These are phyloP conservation scores for Flabesymbios commensalis DNA, from an alignment of 2,888 invertebrate genomes.

Conservation along the genomic window DNA sequence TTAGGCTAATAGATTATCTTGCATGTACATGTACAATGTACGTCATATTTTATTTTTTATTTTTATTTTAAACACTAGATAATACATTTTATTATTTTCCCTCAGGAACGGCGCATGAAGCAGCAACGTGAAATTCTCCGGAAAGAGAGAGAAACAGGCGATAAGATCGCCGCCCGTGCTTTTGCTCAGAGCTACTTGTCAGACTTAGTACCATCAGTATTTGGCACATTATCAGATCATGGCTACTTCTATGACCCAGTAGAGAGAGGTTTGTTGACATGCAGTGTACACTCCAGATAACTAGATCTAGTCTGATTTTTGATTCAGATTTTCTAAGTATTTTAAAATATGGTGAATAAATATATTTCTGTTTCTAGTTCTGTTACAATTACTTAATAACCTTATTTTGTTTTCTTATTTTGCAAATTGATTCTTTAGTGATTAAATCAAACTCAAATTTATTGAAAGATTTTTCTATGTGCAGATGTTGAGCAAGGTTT, in stretches of 20 bases:
- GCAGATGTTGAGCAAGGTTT: constrained; percentile 70
- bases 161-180: constrained; percentile 79
- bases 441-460: too few species aligned
- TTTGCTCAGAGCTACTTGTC: constrained; percentile 85
- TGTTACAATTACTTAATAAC: neutral
- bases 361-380: neutral
- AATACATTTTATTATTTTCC: too few species aligned
- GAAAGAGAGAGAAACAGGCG: constrained; percentile 76
- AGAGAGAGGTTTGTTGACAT: constrained; percentile 66
- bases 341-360: neutral
- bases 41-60: too few species aligned
- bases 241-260: constrained; percentile 71
- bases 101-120: constrained; percentile 71
- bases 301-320: too few species aligned
- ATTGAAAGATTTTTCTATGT: constrained; percentile 16
- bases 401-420: neutral
- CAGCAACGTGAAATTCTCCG: constrained; percentile 72
- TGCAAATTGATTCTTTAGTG: too few species aligned
- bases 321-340: neutral
- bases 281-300: too few species aligned
- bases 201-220: constrained; percentile 80
- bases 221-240: constrained; percentile 78
- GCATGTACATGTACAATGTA: too few species aligned
- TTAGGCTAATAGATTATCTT: too few species aligned
- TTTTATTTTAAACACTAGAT: too few species aligned